A percentile compares a stretch with the other conserved stretches of the same genome.
These are phyloP conservation scores for Tipula confusa DNA, from an alignment of 2,888 invertebrate genomes.

Conservation along the genomic window DNA sequence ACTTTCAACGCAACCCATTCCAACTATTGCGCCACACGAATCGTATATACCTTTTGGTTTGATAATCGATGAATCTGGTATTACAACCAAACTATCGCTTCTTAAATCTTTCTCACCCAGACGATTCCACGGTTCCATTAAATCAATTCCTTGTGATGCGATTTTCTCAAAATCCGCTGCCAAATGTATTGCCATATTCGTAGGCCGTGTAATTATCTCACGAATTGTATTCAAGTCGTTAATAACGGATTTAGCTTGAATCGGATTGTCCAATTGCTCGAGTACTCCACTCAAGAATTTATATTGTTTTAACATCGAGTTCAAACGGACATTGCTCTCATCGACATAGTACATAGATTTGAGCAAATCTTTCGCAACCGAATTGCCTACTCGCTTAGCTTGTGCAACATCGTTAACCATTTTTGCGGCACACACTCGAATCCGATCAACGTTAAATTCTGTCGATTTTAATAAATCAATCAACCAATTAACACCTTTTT, in stretches of 20 bases:
- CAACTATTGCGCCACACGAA: conserved; percentile 61
- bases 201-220: conserved; percentile 55
- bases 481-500: conserved; percentile 69
- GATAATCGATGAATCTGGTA: conserved; percentile 41
- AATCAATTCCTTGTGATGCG: conserved; percentile 32
- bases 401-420: conserved; percentile 76
- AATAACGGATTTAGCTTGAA: conserved; percentile 52
- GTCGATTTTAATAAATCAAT: conserved; percentile 69
- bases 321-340: conserved; percentile 68
- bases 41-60: conserved; percentile 43
- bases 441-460: conserved; percentile 65
- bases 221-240: conserved; percentile 58
- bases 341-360: conserved; percentile 57
- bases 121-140: conserved; percentile 54
- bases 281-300: conserved; percentile 67
- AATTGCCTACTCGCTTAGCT: conserved; percentile 66
- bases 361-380: conserved; percentile 60
- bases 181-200: conserved; percentile 66
- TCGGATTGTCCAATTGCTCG: conserved; percentile 55
- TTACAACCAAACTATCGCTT: conserved; percentile 33
- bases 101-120: conserved; percentile 39
- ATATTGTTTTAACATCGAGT: conserved; percentile 70
- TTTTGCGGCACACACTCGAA: conserved; percentile 74
- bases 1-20: conserved; percentile 78
- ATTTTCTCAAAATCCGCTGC: conserved; percentile 58